phyloP scores from a whole-genome alignment of 1,140 invertebrate genomes.

The Cotesia glomerata region DNA sequence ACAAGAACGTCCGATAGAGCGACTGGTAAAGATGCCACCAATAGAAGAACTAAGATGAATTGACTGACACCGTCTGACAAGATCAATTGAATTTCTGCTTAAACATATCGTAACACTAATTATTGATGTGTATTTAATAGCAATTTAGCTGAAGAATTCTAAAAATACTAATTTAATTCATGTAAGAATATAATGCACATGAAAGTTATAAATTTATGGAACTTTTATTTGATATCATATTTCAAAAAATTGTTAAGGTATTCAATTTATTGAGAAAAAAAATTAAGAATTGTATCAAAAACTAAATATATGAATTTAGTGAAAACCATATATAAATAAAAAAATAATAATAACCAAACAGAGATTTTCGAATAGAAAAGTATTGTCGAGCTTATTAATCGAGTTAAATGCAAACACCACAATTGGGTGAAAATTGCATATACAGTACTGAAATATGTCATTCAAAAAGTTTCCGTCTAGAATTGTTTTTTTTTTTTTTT shows the following conservation, averaged over 20 bases:
- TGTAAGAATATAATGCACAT: neutral
- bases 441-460: no score
- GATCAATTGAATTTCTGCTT: conserved; percentile 67
- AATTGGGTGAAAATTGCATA: no score
- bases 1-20: conserved; percentile 21
- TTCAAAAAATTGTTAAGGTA: neutral
- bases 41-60: conserved; percentile 64
- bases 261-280: neutral
- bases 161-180: no score
- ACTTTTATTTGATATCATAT: neutral
- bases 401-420: no score
- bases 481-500: no score
- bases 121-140: conserved; percentile 15
- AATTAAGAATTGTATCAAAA: neutral
- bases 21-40: conserved; percentile 41
- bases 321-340: no score
- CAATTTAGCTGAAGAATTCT: neutral
- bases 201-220: neutral
- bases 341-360: no score
- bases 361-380: no score
- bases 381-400: no score
- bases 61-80: conserved; percentile 61
- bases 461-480: no score
- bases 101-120: conserved; percentile 36
- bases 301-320: neutral